Percentiles rank a stretch among this genome's conserved stretches.
Conservation (phyloP, 2,113 vertebrate species). For the Tyrannus savana region DNA sequence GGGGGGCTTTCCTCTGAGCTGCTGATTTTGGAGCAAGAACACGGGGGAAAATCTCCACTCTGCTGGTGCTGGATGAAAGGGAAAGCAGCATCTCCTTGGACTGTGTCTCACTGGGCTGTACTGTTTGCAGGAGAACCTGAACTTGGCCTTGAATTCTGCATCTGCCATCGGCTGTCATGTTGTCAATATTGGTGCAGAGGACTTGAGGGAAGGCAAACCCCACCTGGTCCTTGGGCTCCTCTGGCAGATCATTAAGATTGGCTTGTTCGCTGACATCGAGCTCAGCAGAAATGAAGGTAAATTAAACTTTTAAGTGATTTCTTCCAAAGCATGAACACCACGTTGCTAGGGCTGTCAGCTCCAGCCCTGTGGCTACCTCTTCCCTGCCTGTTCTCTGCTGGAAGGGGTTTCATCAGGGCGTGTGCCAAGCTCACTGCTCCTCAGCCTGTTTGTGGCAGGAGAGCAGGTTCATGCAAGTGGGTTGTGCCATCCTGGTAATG, state of each 20-base stretch:
- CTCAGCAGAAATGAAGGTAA: constrained; percentile 96
- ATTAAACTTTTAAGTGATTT: background rate
- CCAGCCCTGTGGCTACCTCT: background rate
- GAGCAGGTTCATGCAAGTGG: background rate
- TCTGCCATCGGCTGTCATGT: constrained; percentile 98
- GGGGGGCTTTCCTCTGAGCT: fast-evolving
- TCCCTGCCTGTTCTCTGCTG: background rate
- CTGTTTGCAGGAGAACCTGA: constrained; percentile 90
- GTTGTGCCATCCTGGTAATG: background rate
- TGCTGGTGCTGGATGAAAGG: background rate
- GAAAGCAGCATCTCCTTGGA: background rate
- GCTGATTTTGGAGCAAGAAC: background rate
- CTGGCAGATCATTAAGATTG: constrained; percentile 98
- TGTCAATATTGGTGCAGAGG: constrained; percentile 94
- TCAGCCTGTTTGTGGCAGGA: background rate
- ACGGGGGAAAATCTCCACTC: fast-evolving
- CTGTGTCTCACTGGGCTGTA: background rate
- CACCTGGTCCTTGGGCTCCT: constrained; percentile 95
- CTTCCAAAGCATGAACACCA: background rate
- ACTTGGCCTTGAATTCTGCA: constrained; percentile 95
- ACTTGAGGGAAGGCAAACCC: constrained; percentile 94
- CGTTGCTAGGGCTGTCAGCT: background rate
- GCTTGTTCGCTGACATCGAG: constrained; percentile 94
- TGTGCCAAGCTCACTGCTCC: background rate
- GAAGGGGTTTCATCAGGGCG: background rate